Conservation (phyloP, 2,797 vertebrate species). For the Telmatherina bonti region DNA sequence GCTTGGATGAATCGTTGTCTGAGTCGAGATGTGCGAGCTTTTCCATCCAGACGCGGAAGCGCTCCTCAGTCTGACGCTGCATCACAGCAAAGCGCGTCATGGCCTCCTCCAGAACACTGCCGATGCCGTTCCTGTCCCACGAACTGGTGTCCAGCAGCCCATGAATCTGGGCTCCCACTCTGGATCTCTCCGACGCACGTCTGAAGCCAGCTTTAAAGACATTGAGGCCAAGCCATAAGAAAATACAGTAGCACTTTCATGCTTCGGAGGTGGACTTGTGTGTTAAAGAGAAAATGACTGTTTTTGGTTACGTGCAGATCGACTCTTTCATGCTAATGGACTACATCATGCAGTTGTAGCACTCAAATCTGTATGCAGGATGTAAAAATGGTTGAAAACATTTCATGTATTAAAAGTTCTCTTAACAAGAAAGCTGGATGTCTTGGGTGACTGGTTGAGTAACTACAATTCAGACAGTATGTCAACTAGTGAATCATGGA, state of each 20-base stretch:
- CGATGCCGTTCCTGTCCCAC: slow-evolving; percentile 93
- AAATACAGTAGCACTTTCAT: slow-evolving; percentile 83
- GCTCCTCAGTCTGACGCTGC: slow-evolving; percentile 96
- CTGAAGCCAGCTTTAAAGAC: slow-evolving; percentile 97
- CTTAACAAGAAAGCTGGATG: slow-evolving; percentile 40
- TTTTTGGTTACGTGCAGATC: slow-evolving; percentile 81
- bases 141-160: slow-evolving; percentile 91
- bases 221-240: slow-evolving; percentile 91
- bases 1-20: slow-evolving; percentile 84
- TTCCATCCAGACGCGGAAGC: slow-evolving; percentile 94
- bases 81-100: slow-evolving; percentile 94
- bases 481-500: slow-evolving; percentile 42
- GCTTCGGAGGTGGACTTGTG: slow-evolving; percentile 79
- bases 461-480: slow-evolving; percentile 46
- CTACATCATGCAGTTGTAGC: slow-evolving; percentile 84
- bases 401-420: slow-evolving; percentile 61
- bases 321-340: slow-evolving; percentile 86
- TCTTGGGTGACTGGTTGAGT: slow-evolving; percentile 41
- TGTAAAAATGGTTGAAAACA: slow-evolving; percentile 76
- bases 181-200: slow-evolving; percentile 90
- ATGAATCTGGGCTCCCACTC: slow-evolving; percentile 89
- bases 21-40: slow-evolving; percentile 91
- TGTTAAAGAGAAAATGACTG: slow-evolving; percentile 77
- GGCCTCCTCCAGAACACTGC: slow-evolving; percentile 94
- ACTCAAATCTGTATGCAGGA: slow-evolving; percentile 77